Evolutionary conservation across 2,888 invertebrate species (phyloP).

Genomic region (Callinectes sapidus): DNA sequence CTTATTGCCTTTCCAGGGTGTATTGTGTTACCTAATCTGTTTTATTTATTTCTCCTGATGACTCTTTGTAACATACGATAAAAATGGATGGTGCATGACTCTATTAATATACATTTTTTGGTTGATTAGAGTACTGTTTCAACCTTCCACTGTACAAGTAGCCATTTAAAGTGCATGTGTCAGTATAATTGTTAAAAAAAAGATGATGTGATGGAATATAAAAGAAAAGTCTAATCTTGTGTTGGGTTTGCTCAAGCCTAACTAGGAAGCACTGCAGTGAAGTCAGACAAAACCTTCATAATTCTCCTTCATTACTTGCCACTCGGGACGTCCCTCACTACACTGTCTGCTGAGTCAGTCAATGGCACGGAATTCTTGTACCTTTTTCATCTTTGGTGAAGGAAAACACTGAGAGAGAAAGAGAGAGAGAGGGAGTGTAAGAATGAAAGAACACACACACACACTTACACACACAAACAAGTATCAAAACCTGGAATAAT

Average conservation of each 20-base stretch:
- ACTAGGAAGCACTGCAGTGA: neutral
- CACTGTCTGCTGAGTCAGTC: neutral
- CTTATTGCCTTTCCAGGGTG: no score
- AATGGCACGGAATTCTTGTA: neutral
- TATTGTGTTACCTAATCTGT: neutral
- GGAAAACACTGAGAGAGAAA: neutral
- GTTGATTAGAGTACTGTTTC: no score
- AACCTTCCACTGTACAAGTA: neutral
- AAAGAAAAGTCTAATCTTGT: neutral
- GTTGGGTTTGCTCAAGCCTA: conserved; percentile 15
- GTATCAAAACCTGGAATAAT: no score
- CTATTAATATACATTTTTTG: neutral
- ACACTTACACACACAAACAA: no score
- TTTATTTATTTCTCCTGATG: neutral
- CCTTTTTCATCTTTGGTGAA: neutral
- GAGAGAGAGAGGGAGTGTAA: neutral
- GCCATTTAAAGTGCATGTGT: neutral
- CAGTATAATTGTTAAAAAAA: neutral
- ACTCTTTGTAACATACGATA: neutral
- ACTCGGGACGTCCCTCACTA: neutral
- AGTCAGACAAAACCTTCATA: neutral
- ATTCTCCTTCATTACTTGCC: neutral
- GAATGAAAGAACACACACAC: neutral
- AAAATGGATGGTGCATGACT: neutral
- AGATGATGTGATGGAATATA: neutral